phyloP scores from a whole-genome alignment of 2,113 vertebrate species.

The Nansenia antarctica region DNA sequence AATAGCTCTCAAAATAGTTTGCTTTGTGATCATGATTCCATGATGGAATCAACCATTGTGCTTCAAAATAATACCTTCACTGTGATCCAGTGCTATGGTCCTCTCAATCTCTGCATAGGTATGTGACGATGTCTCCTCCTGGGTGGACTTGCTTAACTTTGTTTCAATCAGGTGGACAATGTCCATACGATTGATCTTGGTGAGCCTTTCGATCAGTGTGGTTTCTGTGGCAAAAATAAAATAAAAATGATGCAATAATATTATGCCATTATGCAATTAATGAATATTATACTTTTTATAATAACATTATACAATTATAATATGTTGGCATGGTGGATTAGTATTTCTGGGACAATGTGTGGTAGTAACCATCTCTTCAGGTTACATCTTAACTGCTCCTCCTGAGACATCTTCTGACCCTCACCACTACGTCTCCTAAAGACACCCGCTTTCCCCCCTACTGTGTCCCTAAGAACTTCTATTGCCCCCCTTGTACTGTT shows the following conservation, averaged over 20 bases:
- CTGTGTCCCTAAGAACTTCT: too few relatives aligned
- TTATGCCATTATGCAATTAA: neutral
- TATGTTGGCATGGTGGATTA: neutral
- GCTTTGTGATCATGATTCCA: neutral
- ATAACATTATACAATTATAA: too few relatives aligned
- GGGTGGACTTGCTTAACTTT: slow-evolving; percentile 74
- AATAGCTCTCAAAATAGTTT: neutral
- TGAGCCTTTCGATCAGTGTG: slow-evolving; percentile 84
- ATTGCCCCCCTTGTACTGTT: too few relatives aligned
- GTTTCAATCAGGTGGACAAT: slow-evolving; percentile 93
- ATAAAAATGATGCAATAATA: neutral
- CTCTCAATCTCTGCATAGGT: slow-evolving; percentile 88
- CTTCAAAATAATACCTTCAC: slow-evolving; percentile 90
- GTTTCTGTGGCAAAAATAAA: slow-evolving; percentile 72
- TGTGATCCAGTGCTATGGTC: slow-evolving; percentile 87
- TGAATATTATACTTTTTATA: neutral
- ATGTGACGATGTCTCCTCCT: slow-evolving; percentile 73
- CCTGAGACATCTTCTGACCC: too few relatives aligned
- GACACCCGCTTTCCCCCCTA: too few relatives aligned
- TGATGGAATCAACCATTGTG: too few relatives aligned
- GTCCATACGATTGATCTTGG: slow-evolving; percentile 97
- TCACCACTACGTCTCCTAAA: too few relatives aligned
- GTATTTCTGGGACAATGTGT: too few relatives aligned
- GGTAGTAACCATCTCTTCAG: too few relatives aligned
- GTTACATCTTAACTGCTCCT: too few relatives aligned